Percentiles rank a stretch among this genome's conserved stretches.
Conservation (phyloP, 2,113 vertebrate species). For the Heterocephalus glaber region DNA sequence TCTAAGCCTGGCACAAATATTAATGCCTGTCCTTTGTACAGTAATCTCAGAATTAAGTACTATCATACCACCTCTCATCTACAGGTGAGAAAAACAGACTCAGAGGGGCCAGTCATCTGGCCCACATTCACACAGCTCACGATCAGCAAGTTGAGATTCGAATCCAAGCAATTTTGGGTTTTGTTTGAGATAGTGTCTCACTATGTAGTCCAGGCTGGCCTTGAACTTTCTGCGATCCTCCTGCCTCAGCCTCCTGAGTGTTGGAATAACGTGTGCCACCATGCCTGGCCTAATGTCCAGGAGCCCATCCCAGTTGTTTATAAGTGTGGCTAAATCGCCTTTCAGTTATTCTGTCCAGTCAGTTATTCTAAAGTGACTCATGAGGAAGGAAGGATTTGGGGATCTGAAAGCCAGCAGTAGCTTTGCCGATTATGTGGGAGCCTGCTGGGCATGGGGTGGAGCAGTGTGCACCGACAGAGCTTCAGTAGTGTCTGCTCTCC, state of each 20-base stretch:
- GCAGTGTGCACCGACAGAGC: no score
- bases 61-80: not conserved
- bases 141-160: not conserved
- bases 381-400: not conserved
- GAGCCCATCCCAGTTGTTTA: not conserved
- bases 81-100: not conserved
- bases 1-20: not conserved
- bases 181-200: not conserved
- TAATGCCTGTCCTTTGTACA: not conserved
- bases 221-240: not conserved
- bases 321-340: not conserved
- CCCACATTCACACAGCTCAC: no score
- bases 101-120: not conserved
- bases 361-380: not conserved
- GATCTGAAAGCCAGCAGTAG: not conserved
- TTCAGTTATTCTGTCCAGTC: not conserved
- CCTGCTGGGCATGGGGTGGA: not conserved
- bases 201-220: not conserved
- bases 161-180: not conserved
- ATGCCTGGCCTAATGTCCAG: no score
- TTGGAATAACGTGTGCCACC: not conserved
- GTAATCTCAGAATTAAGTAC: not conserved
- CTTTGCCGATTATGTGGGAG: not conserved
- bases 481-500: no score
- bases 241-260: not conserved